Evolutionary conservation across 2,888 invertebrate genomes (phyloP), one percentile per base, ranked within the genome.

Genomic region (Dastarcus helophoroides): DNA sequence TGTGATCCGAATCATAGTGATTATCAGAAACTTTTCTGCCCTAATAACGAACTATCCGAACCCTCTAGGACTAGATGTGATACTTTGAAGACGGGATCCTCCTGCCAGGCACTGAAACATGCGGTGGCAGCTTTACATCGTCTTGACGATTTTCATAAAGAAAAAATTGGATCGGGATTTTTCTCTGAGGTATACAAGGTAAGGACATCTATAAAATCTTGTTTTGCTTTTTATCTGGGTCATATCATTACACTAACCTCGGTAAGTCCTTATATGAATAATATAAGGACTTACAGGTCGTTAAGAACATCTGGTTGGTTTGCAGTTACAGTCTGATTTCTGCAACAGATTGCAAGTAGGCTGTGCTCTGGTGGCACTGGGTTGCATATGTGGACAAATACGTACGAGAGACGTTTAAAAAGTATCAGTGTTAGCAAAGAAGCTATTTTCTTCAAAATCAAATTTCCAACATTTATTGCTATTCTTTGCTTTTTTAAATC

Each of bases 101-200:
- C 91, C 3, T 94, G 89, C 61, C 81, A 83, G 48, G 94, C 94
- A 22, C 67, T 94, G 30, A 76, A 82, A 54, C 85, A 88, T 48
- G 93, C 94, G 26, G 90, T 94, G 32, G 84, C 90, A 27, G 84
- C 86, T 23, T 70, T 95, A 31, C 86, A 90, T 58, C 78, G 91
- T 24, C 76, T 91, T 45, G 93, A 94, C 64, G 94, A 95, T 69
- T 94, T 95, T 64, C 71, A 78, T 44, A 75, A 82, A 58, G 91
- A 91, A 64, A 86, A 86, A 65, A 86, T 95, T 52, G 95, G 94
- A 26, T 72, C 80, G 29, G 95, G 95, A 41, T 95, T 95, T 67
- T 95, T 94, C 69, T 94, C 94, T 3, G 90, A 93, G 68, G 94
- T 95, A 39, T 94, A 85, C 67, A 94, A 94, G 84, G 95, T 94